A percentile compares a stretch with the other conserved stretches of the same genome.
These are phyloP conservation scores for Anguilla japonica DNA, from an alignment of 2,113 vertebrate genomes.

Conservation along the genomic window DNA sequence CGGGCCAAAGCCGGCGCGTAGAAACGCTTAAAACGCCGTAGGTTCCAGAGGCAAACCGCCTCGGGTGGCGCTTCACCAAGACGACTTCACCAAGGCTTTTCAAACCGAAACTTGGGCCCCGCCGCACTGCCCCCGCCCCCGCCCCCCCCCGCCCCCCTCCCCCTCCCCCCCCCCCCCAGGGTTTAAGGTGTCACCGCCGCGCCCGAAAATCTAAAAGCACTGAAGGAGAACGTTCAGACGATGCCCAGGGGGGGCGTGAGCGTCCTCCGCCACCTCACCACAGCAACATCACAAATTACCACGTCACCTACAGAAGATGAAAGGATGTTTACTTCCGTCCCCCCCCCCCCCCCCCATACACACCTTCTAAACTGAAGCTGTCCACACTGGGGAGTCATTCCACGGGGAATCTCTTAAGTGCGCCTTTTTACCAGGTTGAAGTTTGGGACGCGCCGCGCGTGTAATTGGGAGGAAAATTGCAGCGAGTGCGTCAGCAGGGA, in stretches of 20 bases:
- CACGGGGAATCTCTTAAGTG: not conserved
- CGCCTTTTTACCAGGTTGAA: too few relatives aligned
- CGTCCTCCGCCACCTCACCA: not conserved
- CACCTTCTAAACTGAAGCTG: too few relatives aligned
- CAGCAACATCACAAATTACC: not conserved
- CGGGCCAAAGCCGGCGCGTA: slow-evolving; percentile 33
- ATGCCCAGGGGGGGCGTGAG: not conserved
- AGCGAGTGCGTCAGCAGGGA: too few relatives aligned
- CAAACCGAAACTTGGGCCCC: not conserved
- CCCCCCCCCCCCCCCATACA: not conserved
- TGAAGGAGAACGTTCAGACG: not conserved
- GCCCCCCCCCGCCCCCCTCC: too few relatives aligned
- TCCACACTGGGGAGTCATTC: too few relatives aligned
- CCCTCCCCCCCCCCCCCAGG: not conserved
- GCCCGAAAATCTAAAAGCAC: not conserved
- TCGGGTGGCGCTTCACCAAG: slow-evolving; percentile 29
- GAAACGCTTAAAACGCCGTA: slow-evolving; percentile 56
- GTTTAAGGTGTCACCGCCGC: not conserved
- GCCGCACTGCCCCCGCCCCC: not conserved
- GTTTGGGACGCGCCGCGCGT: too few relatives aligned
- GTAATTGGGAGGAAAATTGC: too few relatives aligned
- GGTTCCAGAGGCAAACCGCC: slow-evolving; percentile 51
- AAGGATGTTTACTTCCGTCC: not conserved
- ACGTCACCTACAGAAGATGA: not conserved
- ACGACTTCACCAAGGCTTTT: not conserved